These are phyloP conservation scores for Trissolcus brochymenae DNA, from an alignment of 2,888 invertebrate species.

Conservation along the genomic window DNA sequence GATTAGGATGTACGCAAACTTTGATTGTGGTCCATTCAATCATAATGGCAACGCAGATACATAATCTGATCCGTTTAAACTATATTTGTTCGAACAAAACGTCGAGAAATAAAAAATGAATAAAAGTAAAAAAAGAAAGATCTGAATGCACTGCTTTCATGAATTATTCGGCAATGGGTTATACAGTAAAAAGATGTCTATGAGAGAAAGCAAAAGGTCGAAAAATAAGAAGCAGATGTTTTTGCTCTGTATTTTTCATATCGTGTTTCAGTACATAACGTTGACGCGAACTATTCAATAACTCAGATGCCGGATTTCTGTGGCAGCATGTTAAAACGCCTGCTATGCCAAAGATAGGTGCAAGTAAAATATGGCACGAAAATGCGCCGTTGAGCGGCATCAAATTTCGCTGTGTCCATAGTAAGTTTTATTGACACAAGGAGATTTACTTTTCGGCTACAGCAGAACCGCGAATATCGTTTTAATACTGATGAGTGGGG, in stretches of 20 bases:
- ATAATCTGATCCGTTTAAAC: no score
- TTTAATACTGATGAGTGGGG: no score
- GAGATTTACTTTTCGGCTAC: no score
- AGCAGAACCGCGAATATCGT: no score
- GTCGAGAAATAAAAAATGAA: no score
- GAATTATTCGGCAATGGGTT: constrained; percentile 17
- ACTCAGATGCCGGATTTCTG: neutral
- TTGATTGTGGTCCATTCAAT: neutral
- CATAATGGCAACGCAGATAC: no score
- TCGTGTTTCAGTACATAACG: constrained; percentile 1
- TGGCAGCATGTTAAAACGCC: neutral
- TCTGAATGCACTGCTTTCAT: constrained; percentile 1
- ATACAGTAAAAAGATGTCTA: neutral
- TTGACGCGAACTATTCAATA: constrained; percentile 13
- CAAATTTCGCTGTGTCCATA: no score
- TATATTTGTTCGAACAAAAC: no score
- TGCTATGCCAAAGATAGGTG: constrained; percentile 2
- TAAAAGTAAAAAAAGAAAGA: no score
- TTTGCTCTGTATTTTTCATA: constrained; percentile 13
- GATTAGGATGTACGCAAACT: constrained; percentile 9
- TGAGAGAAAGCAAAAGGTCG: neutral
- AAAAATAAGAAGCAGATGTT: constrained; percentile 9
- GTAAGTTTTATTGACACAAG: no score
- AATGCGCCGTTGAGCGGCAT: no score
- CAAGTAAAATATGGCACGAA: constrained; percentile 4